Evolutionary conservation across 2,888 invertebrate species (phyloP), one percentile per base, ranked within the genome.

Genomic region (Polydrusus tereticollis): DNA sequence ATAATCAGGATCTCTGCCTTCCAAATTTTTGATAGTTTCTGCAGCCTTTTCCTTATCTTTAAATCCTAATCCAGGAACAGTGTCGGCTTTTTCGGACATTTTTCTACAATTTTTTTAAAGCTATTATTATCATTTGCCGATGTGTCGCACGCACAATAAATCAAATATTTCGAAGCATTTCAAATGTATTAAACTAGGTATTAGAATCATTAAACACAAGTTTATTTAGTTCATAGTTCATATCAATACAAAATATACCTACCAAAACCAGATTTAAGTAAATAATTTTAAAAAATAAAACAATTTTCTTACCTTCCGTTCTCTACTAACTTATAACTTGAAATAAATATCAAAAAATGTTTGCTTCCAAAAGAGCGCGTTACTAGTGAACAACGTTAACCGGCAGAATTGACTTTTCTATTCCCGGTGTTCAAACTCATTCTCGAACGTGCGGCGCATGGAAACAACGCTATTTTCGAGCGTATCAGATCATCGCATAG

Each of bases 1-100:
- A 83, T 94, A 94, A 69, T 92, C 92, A 0, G 93, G 90, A 85
- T 94, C 94, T 10, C 94, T 86, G 0, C 92, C 94, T 77, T 92
- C 88, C 74, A 94, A 84, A 83, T 87, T 87, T 83, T 89, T 87
- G 5, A 94, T 85, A 0, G 93, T 93, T 62, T 89, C 89, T 75
- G 89, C 85, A 0, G 94, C 94, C 1, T 92, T 89, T n/a, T 88
- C 90, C 82, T 90, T 90, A 82, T 94, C 93, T 82, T 94, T 94
- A 84, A 94, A 94, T 20, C 94, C 92, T 23, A 93, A 87, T 0
- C 92, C 93, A 4, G 91, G 90, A 43, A 93, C 93, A 0, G 90
- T 90, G 80, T 92, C 92, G 2, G 83, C 77, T 70, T 84, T 83
- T 73, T 85, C 85, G 14, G 84, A 82, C 85, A 85, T 85, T 72